Base-by-base conservation (phyloP, 2,113 vertebrate species). In the Corythaixoides concolor region DNA sequence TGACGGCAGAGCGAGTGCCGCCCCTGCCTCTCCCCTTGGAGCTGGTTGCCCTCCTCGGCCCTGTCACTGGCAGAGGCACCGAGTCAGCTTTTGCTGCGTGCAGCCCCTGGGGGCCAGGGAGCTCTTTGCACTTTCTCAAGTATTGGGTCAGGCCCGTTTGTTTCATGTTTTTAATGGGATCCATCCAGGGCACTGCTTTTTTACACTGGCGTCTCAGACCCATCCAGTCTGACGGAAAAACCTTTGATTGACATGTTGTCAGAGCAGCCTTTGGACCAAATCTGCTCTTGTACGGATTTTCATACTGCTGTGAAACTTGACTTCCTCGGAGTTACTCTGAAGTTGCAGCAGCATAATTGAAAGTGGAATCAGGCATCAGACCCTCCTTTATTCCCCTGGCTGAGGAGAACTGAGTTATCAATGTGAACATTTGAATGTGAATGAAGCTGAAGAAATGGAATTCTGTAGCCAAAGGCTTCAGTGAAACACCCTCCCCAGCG, bases 371-470 rank as follows among this genome's bases (percentile, higher is more conserved):
- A 85, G 73, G 62, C 85, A 78, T 89, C 62, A 90, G 92, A 88
- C 68, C 60, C 21, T 66, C 52, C 64, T 82, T 95, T 94, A 85
- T 94, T 96, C 63, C 85, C 55, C 30, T 77, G 69, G 39, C 81
- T 92, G 90, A 87, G 82, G 72, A 95, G 92, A 96, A 85, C 76
- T 62, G 80, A 92, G 77, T 94, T 93, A 79, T 96, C 91, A 90
- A n/a, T n/a, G 63, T 69, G 95, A 94, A 92, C 81, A 95, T 95
- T 91, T 96, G 80, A 96, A 95, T 96, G 86, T 91, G 88, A 96
- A 96, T 91, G 82, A 93, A 95, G 89, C 77, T 69, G 76, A 88
- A 97, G 89, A 94, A 93, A 91, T 75, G 67, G 89, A 95, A 97
- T 95, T 95, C 83, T 92, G 80, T 93, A 93, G 95, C 83, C 88